These are phyloP conservation scores for Keiferia lycopersicella DNA, from an alignment of 2,888 invertebrate species.

Conservation along the genomic window DNA sequence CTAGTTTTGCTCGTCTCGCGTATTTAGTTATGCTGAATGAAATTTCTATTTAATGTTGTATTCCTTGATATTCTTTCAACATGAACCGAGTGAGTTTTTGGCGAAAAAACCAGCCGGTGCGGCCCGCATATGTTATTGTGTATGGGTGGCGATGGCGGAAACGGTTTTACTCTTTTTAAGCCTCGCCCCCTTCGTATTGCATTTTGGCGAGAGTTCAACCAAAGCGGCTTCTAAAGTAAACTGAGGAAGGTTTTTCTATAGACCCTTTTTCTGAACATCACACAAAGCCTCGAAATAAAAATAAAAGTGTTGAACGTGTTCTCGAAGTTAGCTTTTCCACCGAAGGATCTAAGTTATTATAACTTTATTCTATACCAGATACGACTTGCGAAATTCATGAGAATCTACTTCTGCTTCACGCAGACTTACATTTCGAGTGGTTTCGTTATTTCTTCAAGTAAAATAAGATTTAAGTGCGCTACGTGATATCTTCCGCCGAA, in stretches of 20 bases:
- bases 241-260: slow-evolving; percentile 11
- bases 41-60: background rate
- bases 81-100: slow-evolving; percentile 19
- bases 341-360: background rate
- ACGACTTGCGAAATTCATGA: slow-evolving; percentile 26
- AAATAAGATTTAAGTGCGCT: slow-evolving; percentile 5
- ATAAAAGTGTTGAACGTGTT: slow-evolving; percentile 10
- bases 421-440: background rate
- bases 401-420: slow-evolving; percentile 12
- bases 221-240: slow-evolving; percentile 17
- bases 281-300: slow-evolving; percentile 13
- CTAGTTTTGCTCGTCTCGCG: background rate
- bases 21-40: background rate
- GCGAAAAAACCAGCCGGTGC: slow-evolving; percentile 24
- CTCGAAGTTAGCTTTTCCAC: background rate
- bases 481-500: background rate
- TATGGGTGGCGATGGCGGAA: slow-evolving; percentile 30
- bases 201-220: slow-evolving; percentile 18
- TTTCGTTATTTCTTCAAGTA: slow-evolving; percentile 7
- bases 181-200: slow-evolving; percentile 2
- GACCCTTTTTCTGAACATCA: slow-evolving; percentile 10
- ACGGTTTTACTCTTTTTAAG: slow-evolving; percentile 25
- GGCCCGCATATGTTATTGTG: slow-evolving; percentile 32
- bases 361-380: slow-evolving; percentile 11
- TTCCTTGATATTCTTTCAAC: slow-evolving; percentile 19